Evolutionary conservation across 2,797 vertebrate species (phyloP).

Genomic region (Coranthus polyacanthus): DNA sequence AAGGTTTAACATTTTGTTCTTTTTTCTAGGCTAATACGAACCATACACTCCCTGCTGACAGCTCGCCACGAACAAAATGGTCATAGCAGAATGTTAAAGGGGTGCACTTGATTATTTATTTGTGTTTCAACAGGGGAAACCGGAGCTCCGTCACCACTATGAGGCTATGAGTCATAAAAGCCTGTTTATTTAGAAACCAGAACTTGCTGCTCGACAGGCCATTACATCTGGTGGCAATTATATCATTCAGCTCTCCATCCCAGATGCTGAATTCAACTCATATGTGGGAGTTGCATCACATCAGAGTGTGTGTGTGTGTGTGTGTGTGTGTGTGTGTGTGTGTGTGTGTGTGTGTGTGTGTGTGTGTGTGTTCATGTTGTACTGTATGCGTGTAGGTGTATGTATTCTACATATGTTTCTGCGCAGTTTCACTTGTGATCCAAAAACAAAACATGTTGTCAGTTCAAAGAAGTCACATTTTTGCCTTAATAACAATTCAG

Average conservation of each 20-base stretch:
- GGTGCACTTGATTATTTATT: slow-evolving; percentile 84
- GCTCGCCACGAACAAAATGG: slow-evolving; percentile 75
- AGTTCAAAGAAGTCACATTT: slow-evolving; percentile 3
- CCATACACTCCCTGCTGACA: slow-evolving; percentile 58
- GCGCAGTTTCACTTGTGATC: slow-evolving; percentile 39
- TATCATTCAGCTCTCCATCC: slow-evolving; percentile 66
- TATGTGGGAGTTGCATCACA: slow-evolving; percentile 74
- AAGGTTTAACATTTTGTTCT: slow-evolving; percentile 66
- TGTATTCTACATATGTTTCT: slow-evolving; percentile 6
- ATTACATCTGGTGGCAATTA: slow-evolving; percentile 85
- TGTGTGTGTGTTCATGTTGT: slow-evolving; percentile 28
- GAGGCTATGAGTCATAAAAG: slow-evolving; percentile 84
- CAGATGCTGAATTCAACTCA: slow-evolving; percentile 71
- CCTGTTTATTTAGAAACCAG: slow-evolving; percentile 87
- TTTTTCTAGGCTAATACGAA: slow-evolving; percentile 78
- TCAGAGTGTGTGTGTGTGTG: slow-evolving; percentile 37
- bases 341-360: slow-evolving; percentile 8
- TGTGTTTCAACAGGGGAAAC: slow-evolving; percentile 84
- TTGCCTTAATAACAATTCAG: not conserved
- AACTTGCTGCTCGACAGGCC: slow-evolving; percentile 77
- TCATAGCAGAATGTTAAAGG: slow-evolving; percentile 64
- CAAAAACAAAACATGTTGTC: slow-evolving; percentile 23
- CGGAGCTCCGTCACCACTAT: slow-evolving; percentile 78
- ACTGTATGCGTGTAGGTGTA: not conserved
- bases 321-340: slow-evolving; percentile 8